Evolutionary conservation across 2,888 invertebrate genomes (phyloP).

Genomic region (Sarcophaga subvicina): DNA sequence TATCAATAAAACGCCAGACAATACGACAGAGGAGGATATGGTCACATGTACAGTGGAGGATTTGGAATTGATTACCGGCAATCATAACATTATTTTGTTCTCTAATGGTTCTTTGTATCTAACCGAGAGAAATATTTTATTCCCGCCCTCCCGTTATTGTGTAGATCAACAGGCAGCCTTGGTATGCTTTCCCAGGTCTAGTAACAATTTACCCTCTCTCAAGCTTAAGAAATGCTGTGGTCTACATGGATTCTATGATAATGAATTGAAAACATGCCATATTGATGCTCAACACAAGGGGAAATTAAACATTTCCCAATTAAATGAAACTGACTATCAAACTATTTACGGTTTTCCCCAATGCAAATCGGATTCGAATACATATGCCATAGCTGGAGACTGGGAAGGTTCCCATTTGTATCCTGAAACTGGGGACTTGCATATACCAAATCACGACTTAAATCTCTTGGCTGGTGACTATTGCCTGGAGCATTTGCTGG

Average conservation of each 20-base stretch:
- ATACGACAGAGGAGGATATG: conserved; percentile 31
- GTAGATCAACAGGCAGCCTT: conserved; percentile 86
- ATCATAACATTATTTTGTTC: conserved; percentile 82
- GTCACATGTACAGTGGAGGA: conserved; percentile 69
- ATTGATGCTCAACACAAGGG: conserved; percentile 63
- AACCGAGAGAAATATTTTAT: conserved; percentile 81
- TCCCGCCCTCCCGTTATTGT: conserved; percentile 86
- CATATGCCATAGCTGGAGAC: conserved; percentile 78
- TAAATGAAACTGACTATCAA: conserved; percentile 71
- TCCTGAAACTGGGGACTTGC: conserved; percentile 71
- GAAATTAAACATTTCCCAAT: conserved; percentile 71
- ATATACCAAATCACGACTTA: conserved; percentile 70
- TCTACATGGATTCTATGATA: conserved; percentile 85
- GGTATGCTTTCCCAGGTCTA: conserved; percentile 83
- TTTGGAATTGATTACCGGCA: conserved; percentile 78
- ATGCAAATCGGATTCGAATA: conserved; percentile 69
- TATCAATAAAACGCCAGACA: conserved; percentile 74
- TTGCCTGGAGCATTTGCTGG: conserved; percentile 75
- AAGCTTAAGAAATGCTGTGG: conserved; percentile 87
- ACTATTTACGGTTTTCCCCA: conserved; percentile 77
- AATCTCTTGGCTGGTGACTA: conserved; percentile 73
- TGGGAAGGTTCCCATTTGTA: conserved; percentile 73
- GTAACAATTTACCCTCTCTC: conserved; percentile 77
- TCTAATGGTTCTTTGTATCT: conserved; percentile 86
- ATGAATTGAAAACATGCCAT: conserved; percentile 82